Conservation (phyloP, 1,140 invertebrate species). For the Acyrthosiphon pisum region DNA sequence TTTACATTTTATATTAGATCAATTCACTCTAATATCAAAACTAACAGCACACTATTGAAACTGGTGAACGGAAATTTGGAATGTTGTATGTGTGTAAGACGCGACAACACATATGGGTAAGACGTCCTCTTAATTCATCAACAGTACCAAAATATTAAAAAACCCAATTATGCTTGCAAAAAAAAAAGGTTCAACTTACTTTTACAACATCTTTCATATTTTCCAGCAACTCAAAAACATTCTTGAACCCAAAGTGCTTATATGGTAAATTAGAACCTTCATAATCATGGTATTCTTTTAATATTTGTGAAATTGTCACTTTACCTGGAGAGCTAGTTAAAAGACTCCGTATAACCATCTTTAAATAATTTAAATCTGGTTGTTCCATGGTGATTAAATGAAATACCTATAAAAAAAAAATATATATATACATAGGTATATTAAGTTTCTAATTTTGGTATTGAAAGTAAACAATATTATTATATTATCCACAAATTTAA, state of each 20-base stretch:
- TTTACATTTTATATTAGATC: too few species aligned
- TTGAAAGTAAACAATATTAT: not conserved
- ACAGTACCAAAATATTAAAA: not conserved
- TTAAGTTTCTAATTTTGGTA: not conserved
- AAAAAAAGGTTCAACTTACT: not conserved
- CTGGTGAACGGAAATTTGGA: too few species aligned
- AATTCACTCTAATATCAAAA: too few species aligned
- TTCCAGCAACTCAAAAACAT: not conserved
- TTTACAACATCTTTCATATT: slow-evolving; percentile 37
- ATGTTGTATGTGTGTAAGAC: too few species aligned
- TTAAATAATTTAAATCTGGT: slow-evolving; percentile 16
- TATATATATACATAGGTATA: not conserved
- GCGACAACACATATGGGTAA: too few species aligned
- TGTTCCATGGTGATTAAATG: not conserved
- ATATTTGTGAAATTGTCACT: not conserved
- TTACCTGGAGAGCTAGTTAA: not conserved
- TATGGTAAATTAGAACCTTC: not conserved
- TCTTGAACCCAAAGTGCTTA: not conserved
- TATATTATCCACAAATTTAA: not conserved
- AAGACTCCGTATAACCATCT: not conserved
- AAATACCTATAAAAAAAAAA: not conserved
- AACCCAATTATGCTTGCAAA: not conserved
- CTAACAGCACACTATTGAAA: too few species aligned
- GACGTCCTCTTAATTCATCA: not conserved
- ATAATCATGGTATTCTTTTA: not conserved